phyloP scores from a whole-genome alignment of 2,113 vertebrate genomes.

The Isurus oxyrinchus region DNA sequence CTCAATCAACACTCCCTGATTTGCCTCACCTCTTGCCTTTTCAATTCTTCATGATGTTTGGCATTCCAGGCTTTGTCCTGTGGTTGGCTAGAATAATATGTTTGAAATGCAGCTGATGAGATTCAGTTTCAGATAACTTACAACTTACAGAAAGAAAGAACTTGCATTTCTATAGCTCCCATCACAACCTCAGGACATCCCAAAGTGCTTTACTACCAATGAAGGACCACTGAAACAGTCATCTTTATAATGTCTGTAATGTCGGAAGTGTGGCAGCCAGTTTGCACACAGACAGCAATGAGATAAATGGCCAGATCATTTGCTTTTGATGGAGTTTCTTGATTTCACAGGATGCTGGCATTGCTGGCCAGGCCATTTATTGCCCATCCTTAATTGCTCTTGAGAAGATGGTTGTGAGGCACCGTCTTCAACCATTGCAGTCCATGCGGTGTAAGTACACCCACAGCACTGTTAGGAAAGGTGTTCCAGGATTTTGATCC shows the following conservation, averaged over 20 bases:
- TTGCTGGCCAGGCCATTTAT: no score
- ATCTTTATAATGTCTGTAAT: not conserved
- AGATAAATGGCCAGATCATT: not conserved
- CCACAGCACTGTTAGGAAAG: no score
- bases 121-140: not conserved
- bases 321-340: not conserved
- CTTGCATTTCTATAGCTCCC: not conserved
- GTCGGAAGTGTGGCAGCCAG: not conserved
- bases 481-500: no score
- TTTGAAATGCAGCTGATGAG: not conserved
- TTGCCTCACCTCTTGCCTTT: not conserved
- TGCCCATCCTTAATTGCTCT: no score
- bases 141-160: not conserved
- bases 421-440: no score
- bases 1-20: not conserved
- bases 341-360: no score
- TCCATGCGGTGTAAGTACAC: no score
- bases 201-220: not conserved
- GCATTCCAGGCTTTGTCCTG: not conserved
- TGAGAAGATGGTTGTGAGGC: no score
- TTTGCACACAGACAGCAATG: not conserved
- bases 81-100: not conserved
- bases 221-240: not conserved
- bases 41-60: not conserved
- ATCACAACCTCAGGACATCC: not conserved